These are phyloP conservation scores for Clavelina lepadiformis DNA, from an alignment of 23 tunicate genomes.

Conservation along the genomic window DNA sequence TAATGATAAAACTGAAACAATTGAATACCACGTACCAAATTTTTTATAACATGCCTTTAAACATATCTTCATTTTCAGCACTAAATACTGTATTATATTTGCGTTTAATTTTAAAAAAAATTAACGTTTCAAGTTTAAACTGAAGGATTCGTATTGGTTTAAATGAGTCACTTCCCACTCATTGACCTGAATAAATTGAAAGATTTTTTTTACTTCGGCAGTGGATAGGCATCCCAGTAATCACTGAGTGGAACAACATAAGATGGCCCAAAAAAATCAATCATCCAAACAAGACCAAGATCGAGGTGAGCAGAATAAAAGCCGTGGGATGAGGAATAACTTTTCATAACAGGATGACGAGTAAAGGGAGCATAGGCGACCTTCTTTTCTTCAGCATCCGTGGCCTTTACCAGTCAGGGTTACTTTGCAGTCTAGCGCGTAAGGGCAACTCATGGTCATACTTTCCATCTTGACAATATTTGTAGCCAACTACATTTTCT, in stretches of 20 bases:
- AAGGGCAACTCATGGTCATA: constrained; percentile 64
- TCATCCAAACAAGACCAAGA: constrained; percentile 53
- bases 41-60: no score
- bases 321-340: constrained; percentile 39
- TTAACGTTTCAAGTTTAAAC: no score
- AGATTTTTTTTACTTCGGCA: no score
- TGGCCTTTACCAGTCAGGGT: constrained; percentile 55
- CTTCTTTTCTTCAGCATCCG: constrained; percentile 26
- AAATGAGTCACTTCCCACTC: no score
- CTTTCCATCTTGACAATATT: constrained; percentile 22
- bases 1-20: no score
- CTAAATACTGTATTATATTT: no score
- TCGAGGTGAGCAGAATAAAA: constrained; percentile 53
- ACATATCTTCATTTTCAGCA: no score
- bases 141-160: no score
- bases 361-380: constrained; percentile 72
- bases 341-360: constrained; percentile 69
- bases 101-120: no score
- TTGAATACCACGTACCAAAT: no score
- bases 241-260: constrained; percentile 20
- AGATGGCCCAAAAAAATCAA: constrained; percentile 61
- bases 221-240: no score
- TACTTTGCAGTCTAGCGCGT: constrained; percentile 67
- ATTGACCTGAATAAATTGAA: no score
- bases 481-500: constrained; percentile 48